Percentiles rank a stretch among this genome's conserved stretches.
phyloP scores from a whole-genome alignment of 2,888 invertebrate genomes.

The Lycocerus yunnanus region DNA sequence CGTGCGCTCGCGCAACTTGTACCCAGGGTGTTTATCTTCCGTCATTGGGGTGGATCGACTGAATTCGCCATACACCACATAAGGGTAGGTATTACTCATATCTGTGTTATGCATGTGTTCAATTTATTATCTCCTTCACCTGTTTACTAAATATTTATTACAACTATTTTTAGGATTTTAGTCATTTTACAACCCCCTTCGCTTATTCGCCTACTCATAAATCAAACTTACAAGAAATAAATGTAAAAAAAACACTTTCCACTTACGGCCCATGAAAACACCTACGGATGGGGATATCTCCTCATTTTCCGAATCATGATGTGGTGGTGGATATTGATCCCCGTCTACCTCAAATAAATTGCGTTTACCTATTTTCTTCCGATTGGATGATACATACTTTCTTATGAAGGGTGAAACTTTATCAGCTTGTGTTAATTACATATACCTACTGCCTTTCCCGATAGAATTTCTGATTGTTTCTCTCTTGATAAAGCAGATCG shows the following conservation, averaged over 20 bases:
- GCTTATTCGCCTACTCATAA: neutral
- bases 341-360: constrained; percentile 2
- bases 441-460: neutral
- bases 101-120: neutral
- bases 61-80: neutral
- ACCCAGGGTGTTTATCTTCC: constrained; percentile 33
- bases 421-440: neutral
- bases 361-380: neutral
- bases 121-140: neutral
- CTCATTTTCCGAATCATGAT: constrained; percentile 7
- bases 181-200: neutral
- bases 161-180: neutral
- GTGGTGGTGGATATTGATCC: constrained; percentile 5
- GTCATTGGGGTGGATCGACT: constrained; percentile 31
- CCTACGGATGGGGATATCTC: neutral
- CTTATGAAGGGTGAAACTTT: neutral
- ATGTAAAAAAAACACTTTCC: neutral
- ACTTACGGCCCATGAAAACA: neutral
- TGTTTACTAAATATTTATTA: neutral
- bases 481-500: neutral
- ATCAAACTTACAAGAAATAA: neutral
- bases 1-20: constrained; percentile 35
- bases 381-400: neutral
- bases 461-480: neutral
- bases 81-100: neutral